phyloP scores from a whole-genome alignment of 2,113 vertebrate species.

The Desmodus rotundus region DNA sequence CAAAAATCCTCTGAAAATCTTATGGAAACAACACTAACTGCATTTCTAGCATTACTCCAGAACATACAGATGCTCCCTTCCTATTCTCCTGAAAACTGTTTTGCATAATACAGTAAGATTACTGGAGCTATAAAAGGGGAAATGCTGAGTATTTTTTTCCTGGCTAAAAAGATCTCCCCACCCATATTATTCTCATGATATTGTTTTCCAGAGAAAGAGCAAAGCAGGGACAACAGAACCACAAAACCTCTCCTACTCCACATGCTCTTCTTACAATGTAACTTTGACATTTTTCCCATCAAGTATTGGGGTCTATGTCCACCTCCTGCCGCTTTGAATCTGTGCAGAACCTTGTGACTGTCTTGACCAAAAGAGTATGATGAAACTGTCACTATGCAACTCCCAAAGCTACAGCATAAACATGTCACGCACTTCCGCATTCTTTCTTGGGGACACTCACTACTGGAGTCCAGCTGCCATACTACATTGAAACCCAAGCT shows the following conservation, averaged over 20 bases:
- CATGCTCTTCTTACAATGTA: not conserved
- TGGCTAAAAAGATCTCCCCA: not conserved
- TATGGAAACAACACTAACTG: not conserved
- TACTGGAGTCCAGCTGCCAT: not conserved
- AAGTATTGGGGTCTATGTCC: not conserved
- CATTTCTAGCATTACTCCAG: not conserved
- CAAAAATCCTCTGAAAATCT: not conserved
- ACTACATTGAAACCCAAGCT: not conserved
- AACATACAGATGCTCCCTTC: not conserved
- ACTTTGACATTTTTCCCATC: not conserved
- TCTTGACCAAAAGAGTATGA: not conserved
- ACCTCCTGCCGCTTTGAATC: not conserved
- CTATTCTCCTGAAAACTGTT: not conserved
- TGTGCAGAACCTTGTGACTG: not conserved
- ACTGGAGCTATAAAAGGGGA: not conserved
- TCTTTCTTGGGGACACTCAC: not conserved
- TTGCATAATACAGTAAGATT: slow-evolving; percentile 4
- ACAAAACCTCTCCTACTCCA: not conserved
- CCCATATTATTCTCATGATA: not conserved
- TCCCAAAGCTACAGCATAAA: not conserved
- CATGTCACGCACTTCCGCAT: not conserved
- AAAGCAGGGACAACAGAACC: not conserved
- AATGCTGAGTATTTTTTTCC: not conserved
- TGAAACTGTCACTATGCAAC: not conserved
- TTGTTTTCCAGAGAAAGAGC: not conserved